Percentiles rank a stretch among this genome's conserved stretches.
Evolutionary conservation across 2,888 invertebrate genomes (phyloP).

Genomic region (Melinopterus prodromus): DNA sequence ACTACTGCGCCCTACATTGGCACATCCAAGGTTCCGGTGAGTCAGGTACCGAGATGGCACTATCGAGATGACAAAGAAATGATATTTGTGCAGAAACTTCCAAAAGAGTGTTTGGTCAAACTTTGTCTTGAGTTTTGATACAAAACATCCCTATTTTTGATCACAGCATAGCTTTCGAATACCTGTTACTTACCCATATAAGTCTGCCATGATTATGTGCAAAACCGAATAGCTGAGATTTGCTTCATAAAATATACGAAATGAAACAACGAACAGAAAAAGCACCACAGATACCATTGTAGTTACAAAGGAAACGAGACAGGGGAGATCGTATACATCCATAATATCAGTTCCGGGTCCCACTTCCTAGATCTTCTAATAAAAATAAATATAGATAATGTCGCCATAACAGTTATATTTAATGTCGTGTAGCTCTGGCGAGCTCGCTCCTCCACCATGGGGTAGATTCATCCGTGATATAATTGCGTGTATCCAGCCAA

Average conservation of each 20-base stretch:
- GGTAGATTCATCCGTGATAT: neutral
- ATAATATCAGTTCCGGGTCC: neutral
- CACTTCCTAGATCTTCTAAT: neutral
- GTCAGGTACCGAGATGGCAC: too few species aligned
- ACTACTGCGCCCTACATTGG: too few species aligned
- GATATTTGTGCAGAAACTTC: too few species aligned
- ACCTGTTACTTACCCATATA: too few species aligned
- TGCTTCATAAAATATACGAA: neutral
- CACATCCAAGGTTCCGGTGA: too few species aligned
- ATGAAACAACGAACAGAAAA: neutral
- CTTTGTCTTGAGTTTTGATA: too few species aligned
- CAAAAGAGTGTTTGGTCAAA: too few species aligned
- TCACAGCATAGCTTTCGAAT: too few species aligned
- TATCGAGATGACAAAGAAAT: too few species aligned
- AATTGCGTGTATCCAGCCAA: neutral
- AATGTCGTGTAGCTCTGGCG: neutral
- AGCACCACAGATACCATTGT: neutral
- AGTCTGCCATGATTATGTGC: too few species aligned
- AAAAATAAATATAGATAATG: neutral
- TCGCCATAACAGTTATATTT: conserved; percentile 4
- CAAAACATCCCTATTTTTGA: too few species aligned
- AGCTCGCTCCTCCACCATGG: neutral
- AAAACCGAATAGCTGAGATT: too few species aligned
- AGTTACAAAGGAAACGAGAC: neutral
- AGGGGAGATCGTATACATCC: neutral